A percentile compares a stretch with the other conserved stretches of the same genome.
Conservation (phyloP, 2,888 invertebrate species). For the Brenthis hecate region DNA sequence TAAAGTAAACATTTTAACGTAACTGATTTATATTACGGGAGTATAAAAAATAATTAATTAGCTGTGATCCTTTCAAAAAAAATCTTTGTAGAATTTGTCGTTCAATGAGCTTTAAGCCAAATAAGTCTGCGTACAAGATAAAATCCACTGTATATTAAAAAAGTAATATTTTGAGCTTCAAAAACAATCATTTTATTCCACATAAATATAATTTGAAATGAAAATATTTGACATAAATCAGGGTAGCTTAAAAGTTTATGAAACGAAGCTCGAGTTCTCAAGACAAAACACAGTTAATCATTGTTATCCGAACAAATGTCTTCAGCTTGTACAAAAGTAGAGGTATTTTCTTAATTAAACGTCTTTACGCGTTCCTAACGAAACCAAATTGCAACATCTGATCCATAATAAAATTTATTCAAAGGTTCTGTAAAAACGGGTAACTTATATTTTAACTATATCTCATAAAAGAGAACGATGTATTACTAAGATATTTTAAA, state of each 20-base stretch:
- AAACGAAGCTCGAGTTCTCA: not conserved
- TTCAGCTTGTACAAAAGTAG: slow-evolving; percentile 17
- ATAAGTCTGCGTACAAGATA: not conserved
- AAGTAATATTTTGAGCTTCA: not conserved
- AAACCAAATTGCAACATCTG: not conserved
- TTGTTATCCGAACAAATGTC: slow-evolving; percentile 16
- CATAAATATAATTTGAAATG: not conserved
- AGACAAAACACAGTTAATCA: slow-evolving; percentile 5
- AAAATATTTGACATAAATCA: not conserved
- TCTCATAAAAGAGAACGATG: not conserved
- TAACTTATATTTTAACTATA: not conserved
- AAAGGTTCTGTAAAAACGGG: not conserved
- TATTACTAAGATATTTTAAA: too few relatives aligned
- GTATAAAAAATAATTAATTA: not conserved
- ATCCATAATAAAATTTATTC: not conserved
- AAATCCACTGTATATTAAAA: not conserved
- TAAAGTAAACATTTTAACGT: not conserved
- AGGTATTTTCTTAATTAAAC: slow-evolving; percentile 13
- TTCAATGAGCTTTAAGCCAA: not conserved
- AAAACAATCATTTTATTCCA: not conserved
- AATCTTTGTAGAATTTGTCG: not conserved
- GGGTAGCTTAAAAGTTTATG: slow-evolving; percentile 7
- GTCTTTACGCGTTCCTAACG: not conserved
- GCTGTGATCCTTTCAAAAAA: not conserved
- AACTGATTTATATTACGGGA: not conserved